These are phyloP conservation scores for Crossocerus cetratus DNA, from an alignment of 2,888 invertebrate genomes.

Conservation along the genomic window DNA sequence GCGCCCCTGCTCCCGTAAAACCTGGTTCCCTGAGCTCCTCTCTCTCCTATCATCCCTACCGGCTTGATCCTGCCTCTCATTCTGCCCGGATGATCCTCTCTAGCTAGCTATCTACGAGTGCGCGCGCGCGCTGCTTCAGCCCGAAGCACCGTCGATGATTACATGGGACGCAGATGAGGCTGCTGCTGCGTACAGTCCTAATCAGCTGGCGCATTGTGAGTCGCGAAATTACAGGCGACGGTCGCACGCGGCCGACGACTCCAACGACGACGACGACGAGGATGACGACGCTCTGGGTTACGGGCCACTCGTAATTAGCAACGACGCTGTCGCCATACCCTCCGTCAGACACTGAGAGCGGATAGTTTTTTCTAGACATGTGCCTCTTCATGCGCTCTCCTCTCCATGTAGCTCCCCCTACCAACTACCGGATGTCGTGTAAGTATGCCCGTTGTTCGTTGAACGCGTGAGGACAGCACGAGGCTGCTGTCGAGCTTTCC, in stretches of 20 bases:
- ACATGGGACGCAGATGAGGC: slow-evolving; percentile 57
- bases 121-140: slow-evolving; percentile 21
- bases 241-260: slow-evolving; percentile 33
- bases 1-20: slow-evolving; percentile 47
- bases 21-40: slow-evolving; percentile 29
- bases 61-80: background rate
- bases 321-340: slow-evolving; percentile 26
- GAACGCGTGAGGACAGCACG: background rate
- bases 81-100: slow-evolving; percentile 14
- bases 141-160: slow-evolving; percentile 62
- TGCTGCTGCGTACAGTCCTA: slow-evolving; percentile 53
- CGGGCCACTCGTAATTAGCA: slow-evolving; percentile 46
- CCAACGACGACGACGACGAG: slow-evolving; percentile 34
- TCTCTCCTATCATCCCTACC: slow-evolving; percentile 10
- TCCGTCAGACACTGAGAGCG: background rate
- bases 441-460: background rate
- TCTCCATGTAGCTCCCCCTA: background rate
- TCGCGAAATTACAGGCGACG: slow-evolving; percentile 67
- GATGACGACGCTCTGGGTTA: slow-evolving; percentile 18
- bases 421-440: background rate
- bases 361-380: slow-evolving; percentile 13
- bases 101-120: background rate
- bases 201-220: slow-evolving; percentile 69
- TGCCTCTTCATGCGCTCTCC: background rate
- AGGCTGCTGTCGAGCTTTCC: background rate